These are phyloP conservation scores for Hemiprocne comata DNA, from an alignment of 2,113 vertebrate species.

Conservation along the genomic window DNA sequence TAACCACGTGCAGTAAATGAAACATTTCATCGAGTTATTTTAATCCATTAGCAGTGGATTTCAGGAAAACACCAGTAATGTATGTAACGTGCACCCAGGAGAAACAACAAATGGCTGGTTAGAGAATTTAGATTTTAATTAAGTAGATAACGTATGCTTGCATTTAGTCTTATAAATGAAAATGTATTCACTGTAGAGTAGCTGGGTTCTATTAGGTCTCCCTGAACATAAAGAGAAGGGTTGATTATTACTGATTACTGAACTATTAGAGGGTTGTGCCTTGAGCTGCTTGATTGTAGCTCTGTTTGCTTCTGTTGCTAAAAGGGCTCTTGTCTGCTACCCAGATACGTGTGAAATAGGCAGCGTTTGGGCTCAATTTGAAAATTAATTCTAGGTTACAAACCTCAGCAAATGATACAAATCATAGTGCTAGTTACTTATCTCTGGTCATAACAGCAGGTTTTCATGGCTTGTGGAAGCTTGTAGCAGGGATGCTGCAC, in stretches of 20 bases:
- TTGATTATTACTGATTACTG: slow-evolving; percentile 77
- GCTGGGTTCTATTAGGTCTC: slow-evolving; percentile 69
- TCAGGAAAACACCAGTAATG: slow-evolving; percentile 53
- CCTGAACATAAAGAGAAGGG: slow-evolving; percentile 69
- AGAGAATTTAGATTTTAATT: slow-evolving; percentile 80
- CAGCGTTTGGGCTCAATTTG: not conserved
- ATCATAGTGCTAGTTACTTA: slow-evolving; percentile 34
- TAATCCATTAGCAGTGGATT: slow-evolving; percentile 62
- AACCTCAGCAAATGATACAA: slow-evolving; percentile 46
- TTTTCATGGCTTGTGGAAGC: slow-evolving; percentile 19
- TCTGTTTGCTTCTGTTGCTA: slow-evolving; percentile 56
- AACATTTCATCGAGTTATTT: slow-evolving; percentile 39
- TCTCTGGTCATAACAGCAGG: slow-evolving; percentile 24
- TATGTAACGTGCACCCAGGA: slow-evolving; percentile 59
- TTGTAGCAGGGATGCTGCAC: not conserved
- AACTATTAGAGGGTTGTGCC: slow-evolving; percentile 69
- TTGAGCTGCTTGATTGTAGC: slow-evolving; percentile 70
- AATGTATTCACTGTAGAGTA: slow-evolving; percentile 74
- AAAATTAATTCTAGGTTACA: slow-evolving; percentile 65
- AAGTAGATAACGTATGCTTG: slow-evolving; percentile 77
- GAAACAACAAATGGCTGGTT: slow-evolving; percentile 74
- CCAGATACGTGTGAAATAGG: slow-evolving; percentile 42
- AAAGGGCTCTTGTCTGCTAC: slow-evolving; percentile 64
- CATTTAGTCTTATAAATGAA: slow-evolving; percentile 70
- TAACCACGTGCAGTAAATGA: not conserved